Percentiles rank a stretch among this genome's conserved stretches.
phyloP scores from a whole-genome alignment of 1,140 invertebrate species.

The Euwallacea fornicatus region DNA sequence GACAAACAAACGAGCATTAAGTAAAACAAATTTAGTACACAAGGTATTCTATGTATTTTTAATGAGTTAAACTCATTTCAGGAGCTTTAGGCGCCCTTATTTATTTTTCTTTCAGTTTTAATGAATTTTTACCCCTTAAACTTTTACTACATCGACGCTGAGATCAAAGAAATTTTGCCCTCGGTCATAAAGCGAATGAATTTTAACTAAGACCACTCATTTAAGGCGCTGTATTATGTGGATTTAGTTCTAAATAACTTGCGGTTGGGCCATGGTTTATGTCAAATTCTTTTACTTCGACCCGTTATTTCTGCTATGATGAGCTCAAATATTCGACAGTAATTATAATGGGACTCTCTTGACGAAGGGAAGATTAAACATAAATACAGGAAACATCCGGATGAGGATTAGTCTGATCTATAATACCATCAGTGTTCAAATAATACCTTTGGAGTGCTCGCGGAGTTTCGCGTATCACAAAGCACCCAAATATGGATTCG shows the following conservation, averaged over 20 bases:
- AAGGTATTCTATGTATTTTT: slow-evolving; percentile 25
- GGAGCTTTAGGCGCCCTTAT: slow-evolving; percentile 15
- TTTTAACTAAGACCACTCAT: slow-evolving; percentile 39
- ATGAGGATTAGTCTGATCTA: too few relatives aligned
- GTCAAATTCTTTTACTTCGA: too few relatives aligned
- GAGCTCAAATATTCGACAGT: too few relatives aligned
- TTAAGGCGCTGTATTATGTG: slow-evolving; percentile 20
- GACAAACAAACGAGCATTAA: background rate
- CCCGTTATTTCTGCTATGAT: too few relatives aligned
- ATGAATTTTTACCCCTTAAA: slow-evolving; percentile 37
- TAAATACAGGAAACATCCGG: too few relatives aligned
- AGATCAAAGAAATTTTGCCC: slow-evolving; percentile 34
- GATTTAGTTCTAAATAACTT: background rate
- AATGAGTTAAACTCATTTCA: slow-evolving; percentile 31
- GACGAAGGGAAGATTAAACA: too few relatives aligned
- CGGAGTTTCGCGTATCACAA: too few relatives aligned
- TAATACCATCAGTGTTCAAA: too few relatives aligned
- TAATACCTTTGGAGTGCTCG: too few relatives aligned
- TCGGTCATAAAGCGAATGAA: slow-evolving; percentile 32
- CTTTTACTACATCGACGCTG: slow-evolving; percentile 27
- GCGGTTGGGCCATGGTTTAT: too few relatives aligned
- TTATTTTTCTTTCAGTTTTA: slow-evolving; percentile 38
- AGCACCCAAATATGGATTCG: too few relatives aligned
- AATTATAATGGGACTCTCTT: too few relatives aligned
- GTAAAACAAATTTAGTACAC: slow-evolving; percentile 19